Evolutionary conservation across 1,140 invertebrate species (phyloP), one percentile per base, ranked within the genome.

Genomic region (Paraescarpia echinospica): DNA sequence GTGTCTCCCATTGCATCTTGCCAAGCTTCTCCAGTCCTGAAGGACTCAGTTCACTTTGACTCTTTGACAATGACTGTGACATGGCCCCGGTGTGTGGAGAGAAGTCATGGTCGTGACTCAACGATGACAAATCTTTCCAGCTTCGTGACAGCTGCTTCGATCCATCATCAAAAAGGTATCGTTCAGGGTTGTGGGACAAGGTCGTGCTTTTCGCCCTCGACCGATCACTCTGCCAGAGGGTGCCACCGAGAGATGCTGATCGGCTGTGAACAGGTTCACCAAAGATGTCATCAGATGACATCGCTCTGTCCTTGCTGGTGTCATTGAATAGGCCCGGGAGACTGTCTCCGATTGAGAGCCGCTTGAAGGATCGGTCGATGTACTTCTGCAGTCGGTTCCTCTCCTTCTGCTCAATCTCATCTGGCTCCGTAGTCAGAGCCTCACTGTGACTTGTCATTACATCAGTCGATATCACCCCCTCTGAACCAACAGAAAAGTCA

Each of bases 381-480:
- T 90, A 90, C 90, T 90, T 90, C 34, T 90, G 34, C 22, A 90
- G 90, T 31, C 90, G 90, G n/a, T 90, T 90, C 6, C 35, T 18
- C n/a, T 90, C 90, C 90, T 33, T 90, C 35, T 90, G 34, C 27
- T 90, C 34, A 14, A 90, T 34, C n/a, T 34, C 34, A 9, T 90
- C n/a, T 22, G 90, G 35, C 59, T 77, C 59, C 22, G 59, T 77
- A 4, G 59, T 77, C 27, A 77, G 59, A 77, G 59, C 59, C 59
- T 77, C 59, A 31, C 59, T 77, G 59, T 77, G 59, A 77, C 59
- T 18, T 31, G 59, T 77, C 59, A 77, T 77, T 77, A 77, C 59
- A 77, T 77, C 59, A 77, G 14, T 18, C 14, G 18, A 2, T 77
- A 6, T 77, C 27, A 77, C 59, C 59, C 59, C 22, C 59, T 77